These are phyloP conservation scores for Sceloporus undulatus DNA, from an alignment of 2,113 vertebrate genomes.

Conservation along the genomic window DNA sequence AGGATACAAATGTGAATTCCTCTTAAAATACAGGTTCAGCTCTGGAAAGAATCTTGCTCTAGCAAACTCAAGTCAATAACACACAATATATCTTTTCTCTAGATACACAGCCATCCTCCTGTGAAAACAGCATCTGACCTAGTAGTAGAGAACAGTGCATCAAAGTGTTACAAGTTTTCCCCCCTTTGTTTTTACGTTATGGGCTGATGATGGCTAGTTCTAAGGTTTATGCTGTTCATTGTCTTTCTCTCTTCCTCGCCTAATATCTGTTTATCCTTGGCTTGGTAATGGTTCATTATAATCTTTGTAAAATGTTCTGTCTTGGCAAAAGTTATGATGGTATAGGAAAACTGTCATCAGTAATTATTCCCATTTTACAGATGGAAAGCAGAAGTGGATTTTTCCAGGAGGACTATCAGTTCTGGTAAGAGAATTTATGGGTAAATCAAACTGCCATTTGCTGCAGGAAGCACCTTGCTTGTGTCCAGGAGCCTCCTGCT, in stretches of 20 bases:
- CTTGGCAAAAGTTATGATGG: not conserved
- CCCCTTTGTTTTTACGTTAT: slow-evolving; percentile 27
- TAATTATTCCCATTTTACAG: slow-evolving; percentile 17
- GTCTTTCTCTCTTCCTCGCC: not conserved
- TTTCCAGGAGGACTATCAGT: not conserved
- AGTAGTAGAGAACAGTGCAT: slow-evolving; percentile 42
- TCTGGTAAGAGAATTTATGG: not conserved
- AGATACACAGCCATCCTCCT: slow-evolving; percentile 57
- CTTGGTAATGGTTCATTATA: slow-evolving; percentile 33
- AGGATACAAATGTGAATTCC: slow-evolving; percentile 82
- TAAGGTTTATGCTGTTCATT: slow-evolving; percentile 41
- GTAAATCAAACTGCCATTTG: not conserved
- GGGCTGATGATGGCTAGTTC: slow-evolving; percentile 45
- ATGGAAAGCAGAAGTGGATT: slow-evolving; percentile 31
- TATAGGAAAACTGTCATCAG: slow-evolving; percentile 5
- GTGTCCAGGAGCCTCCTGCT: not conserved
- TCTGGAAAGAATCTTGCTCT: slow-evolving; percentile 74
- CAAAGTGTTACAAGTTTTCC: slow-evolving; percentile 45
- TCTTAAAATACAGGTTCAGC: slow-evolving; percentile 74
- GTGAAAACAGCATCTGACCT: slow-evolving; percentile 53
- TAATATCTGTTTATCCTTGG: slow-evolving; percentile 31
- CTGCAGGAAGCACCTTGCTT: not conserved
- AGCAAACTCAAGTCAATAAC: slow-evolving; percentile 76
- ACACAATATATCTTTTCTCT: slow-evolving; percentile 70
- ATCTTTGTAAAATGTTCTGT: not conserved